These are phyloP conservation scores for Gymnothorax reevesii DNA, from an alignment of 2,797 vertebrate genomes.

Conservation along the genomic window DNA sequence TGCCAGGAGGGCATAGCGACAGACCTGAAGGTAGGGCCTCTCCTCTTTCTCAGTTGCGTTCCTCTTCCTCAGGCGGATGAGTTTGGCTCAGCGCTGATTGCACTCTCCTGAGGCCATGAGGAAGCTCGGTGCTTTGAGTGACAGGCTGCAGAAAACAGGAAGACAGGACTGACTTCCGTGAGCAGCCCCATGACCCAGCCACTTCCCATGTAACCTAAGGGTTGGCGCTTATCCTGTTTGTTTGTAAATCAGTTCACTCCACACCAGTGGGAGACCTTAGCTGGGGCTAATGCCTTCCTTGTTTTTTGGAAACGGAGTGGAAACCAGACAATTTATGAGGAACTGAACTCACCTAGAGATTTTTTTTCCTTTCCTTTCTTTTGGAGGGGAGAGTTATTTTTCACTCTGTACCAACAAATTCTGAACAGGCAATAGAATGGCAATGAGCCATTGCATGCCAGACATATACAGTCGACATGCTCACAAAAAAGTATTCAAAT, in stretches of 20 bases:
- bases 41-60: not conserved
- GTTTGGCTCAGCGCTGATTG: constrained; percentile 22
- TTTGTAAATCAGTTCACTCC: not conserved
- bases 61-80: not conserved
- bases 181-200: not conserved
- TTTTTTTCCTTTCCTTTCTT: not conserved
- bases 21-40: not conserved
- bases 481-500: no score
- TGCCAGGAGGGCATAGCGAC: not conserved
- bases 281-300: constrained; percentile 37
- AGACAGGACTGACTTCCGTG: not conserved
- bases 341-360: not conserved
- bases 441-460: no score
- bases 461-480: no score
- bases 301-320: constrained; percentile 58
- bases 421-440: no score
- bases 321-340: not conserved
- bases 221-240: not conserved
- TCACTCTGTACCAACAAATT: no score
- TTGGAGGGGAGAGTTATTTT: not conserved
- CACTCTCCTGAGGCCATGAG: not conserved
- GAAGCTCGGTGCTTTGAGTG: not conserved
- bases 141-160: constrained; percentile 14
- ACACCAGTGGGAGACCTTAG: not conserved
- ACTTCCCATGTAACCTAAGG: not conserved